phyloP scores from a whole-genome alignment of 2,113 vertebrate genomes.

The Myotis lucifugus region DNA sequence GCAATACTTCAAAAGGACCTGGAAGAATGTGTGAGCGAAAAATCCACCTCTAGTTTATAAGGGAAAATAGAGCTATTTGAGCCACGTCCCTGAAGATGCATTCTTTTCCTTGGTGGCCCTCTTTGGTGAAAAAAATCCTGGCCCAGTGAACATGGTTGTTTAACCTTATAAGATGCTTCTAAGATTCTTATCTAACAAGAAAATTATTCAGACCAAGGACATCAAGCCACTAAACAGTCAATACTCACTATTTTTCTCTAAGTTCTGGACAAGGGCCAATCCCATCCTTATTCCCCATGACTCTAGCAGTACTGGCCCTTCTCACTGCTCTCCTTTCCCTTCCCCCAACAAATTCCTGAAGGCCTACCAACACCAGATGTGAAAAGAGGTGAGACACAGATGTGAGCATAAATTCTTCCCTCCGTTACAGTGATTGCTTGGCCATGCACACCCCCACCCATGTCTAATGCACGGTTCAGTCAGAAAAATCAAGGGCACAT shows the following conservation, averaged over 20 bases:
- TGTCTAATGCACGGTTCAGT: conserved; percentile 77
- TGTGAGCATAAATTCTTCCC: conserved; percentile 81
- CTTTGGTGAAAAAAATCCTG: not conserved
- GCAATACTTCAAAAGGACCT: not conserved
- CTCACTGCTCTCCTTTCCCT: conserved; percentile 55
- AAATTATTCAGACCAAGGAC: not conserved
- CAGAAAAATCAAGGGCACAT: conserved; percentile 75
- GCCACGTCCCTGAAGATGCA: not conserved
- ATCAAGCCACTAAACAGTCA: not conserved
- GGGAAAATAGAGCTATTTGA: not conserved
- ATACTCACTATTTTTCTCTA: not conserved
- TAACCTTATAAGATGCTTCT: not conserved
- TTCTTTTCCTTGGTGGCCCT: not conserved
- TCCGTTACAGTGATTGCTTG: conserved; percentile 71
- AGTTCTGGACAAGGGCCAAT: not conserved
- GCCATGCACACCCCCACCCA: conserved; percentile 62
- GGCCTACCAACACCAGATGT: conserved; percentile 78
- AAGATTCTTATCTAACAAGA: not conserved
- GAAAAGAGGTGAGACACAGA: conserved; percentile 78
- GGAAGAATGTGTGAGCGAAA: not conserved
- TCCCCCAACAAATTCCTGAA: conserved; percentile 64
- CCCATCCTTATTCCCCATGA: conserved; percentile 1
- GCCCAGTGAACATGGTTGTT: not conserved
- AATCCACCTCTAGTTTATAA: not conserved
- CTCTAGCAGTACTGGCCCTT: not conserved